Percentiles rank a stretch among this genome's conserved stretches.
Conservation (phyloP, 1,140 invertebrate species). For the Drosophila orosa region DNA sequence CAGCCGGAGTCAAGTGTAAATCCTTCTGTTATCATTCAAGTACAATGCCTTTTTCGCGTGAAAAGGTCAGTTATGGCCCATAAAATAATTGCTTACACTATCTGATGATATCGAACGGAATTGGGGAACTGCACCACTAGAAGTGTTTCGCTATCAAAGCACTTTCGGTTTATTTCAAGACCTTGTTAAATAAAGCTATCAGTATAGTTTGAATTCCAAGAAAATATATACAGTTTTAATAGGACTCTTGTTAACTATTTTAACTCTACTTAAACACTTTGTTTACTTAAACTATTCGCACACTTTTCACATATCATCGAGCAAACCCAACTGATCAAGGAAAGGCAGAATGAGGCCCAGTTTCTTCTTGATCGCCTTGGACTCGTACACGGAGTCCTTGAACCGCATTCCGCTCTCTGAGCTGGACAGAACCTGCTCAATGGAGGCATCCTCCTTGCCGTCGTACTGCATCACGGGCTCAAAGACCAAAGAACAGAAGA, state of each 20-base stretch:
- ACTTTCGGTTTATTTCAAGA: conserved; percentile 2
- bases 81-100: background rate
- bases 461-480: conserved; percentile 58
- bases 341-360: conserved; percentile 32
- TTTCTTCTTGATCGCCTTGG: conserved; percentile 38
- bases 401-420: conserved; percentile 39
- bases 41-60: background rate
- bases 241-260: background rate
- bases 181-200: too few relatives aligned
- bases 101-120: conserved; percentile 1
- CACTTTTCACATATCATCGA: conserved; percentile 61
- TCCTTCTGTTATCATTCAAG: conserved; percentile 16
- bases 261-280: background rate
- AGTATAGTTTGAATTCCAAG: background rate
- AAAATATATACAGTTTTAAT: conserved; percentile 1
- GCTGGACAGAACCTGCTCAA: conserved; percentile 34
- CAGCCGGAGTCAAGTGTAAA: background rate
- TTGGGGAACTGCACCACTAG: background rate
- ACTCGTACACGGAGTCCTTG: conserved; percentile 45
- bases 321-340: conserved; percentile 70
- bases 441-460: conserved; percentile 64
- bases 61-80: conserved; percentile 33
- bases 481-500: conserved; percentile 51
- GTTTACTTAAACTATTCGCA: conserved; percentile 1
- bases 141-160: conserved; percentile 1